Percentiles rank a stretch among this genome's conserved stretches.
Conservation (phyloP, 1,140 invertebrate genomes). For the Limonius californicus region DNA sequence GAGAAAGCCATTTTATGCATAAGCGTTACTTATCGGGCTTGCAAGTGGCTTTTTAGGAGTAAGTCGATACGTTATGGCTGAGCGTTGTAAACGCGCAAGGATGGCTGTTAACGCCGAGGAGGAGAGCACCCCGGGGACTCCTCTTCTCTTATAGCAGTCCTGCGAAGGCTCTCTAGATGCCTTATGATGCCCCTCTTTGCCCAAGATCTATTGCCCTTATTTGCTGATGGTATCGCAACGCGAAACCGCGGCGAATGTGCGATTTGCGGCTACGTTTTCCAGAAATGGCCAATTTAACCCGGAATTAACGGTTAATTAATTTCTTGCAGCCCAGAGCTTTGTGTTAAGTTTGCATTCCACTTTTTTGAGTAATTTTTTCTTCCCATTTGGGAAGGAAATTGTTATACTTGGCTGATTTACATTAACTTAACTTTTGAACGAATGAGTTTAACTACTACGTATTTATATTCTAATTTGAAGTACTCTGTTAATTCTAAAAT, state of each 20-base stretch:
- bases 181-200: conserved; percentile 2
- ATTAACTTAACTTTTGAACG: too few relatives aligned
- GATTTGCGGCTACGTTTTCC: neutral
- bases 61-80: conserved; percentile 8
- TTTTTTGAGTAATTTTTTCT: too few relatives aligned
- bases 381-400: too few relatives aligned
- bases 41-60: conserved; percentile 1
- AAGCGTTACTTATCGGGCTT: conserved; percentile 6
- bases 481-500: too few relatives aligned
- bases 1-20: neutral
- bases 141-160: conserved; percentile 10
- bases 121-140: conserved; percentile 7
- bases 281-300: neutral
- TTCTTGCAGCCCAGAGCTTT: neutral
- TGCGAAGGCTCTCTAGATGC: neutral
- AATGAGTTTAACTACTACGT: too few relatives aligned
- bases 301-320: neutral
- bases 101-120: conserved; percentile 1
- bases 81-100: neutral
- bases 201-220: conserved; percentile 1
- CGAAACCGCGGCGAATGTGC: neutral
- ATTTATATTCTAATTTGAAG: too few relatives aligned
- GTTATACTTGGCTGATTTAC: too few relatives aligned
- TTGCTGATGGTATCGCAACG: neutral
- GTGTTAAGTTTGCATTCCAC: neutral